Conservation (phyloP, 2,113 vertebrate species). For the Pollachius pollachius region DNA sequence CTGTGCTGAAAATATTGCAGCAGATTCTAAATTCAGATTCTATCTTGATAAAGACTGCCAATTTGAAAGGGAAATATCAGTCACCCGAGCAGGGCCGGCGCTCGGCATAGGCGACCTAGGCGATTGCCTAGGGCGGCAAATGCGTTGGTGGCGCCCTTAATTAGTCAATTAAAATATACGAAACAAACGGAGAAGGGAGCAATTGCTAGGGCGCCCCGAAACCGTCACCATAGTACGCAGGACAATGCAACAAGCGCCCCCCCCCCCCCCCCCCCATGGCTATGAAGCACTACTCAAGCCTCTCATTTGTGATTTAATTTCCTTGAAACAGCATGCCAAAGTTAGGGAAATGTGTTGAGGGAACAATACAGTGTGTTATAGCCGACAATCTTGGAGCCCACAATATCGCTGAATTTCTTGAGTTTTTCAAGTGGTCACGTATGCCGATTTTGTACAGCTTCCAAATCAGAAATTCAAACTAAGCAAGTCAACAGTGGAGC, state of each 20-base stretch:
- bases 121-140: too few species aligned
- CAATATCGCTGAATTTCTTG: background rate
- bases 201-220: too few species aligned
- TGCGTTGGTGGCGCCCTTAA: too few species aligned
- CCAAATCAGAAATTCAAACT: background rate
- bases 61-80: background rate
- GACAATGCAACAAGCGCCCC: too few species aligned
- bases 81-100: background rate
- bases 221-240: too few species aligned
- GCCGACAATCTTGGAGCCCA: slow-evolving; percentile 15
- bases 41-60: background rate
- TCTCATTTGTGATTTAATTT: background rate
- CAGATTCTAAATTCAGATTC: background rate
- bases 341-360: background rate
- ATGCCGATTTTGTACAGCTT: background rate
- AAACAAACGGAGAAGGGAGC: too few species aligned
- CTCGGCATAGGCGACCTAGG: too few species aligned
- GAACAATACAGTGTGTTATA: slow-evolving; percentile 15
- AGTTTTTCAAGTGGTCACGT: background rate
- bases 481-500: background rate
- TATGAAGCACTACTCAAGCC: slow-evolving; percentile 8
- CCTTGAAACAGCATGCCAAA: background rate
- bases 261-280: too few species aligned
- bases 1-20: background rate
- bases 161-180: too few species aligned